Conservation (phyloP, 2,797 vertebrate species). For the Anas bernieri region DNA sequence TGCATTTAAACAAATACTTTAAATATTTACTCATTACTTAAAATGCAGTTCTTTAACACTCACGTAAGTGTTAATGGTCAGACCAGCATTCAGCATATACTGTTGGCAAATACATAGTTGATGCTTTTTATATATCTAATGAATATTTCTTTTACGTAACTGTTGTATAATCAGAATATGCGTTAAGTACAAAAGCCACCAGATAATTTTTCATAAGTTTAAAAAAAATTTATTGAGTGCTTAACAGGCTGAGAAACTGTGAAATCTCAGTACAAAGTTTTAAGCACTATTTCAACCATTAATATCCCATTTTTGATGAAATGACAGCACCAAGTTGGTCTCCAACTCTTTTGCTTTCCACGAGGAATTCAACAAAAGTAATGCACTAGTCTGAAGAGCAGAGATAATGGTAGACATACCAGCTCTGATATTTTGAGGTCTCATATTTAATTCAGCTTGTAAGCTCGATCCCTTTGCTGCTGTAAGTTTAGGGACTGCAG, state of each 20-base stretch:
- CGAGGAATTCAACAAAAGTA: not conserved
- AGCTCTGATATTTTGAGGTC: not conserved
- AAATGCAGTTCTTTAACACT: not conserved
- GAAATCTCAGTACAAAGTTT: conserved; percentile 9
- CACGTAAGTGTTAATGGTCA: not conserved
- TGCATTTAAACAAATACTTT: not conserved
- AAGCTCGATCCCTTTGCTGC: not conserved
- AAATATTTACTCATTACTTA: not conserved
- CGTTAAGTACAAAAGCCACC: not conserved
- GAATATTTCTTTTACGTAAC: not conserved
- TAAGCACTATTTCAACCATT: not conserved
- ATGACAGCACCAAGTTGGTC: not conserved
- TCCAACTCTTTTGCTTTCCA: not conserved
- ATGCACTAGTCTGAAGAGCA: not conserved
- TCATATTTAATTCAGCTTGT: not conserved
- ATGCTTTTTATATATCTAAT: not conserved
- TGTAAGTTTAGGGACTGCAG: not conserved
- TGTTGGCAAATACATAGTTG: not conserved
- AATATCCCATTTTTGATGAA: not conserved
- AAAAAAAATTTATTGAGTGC: conserved; percentile 36
- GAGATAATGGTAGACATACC: not conserved
- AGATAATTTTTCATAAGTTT: not conserved
- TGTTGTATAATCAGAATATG: not conserved
- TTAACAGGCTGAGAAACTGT: not conserved
- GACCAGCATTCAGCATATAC: not conserved